phyloP scores from a whole-genome alignment of 1,140 invertebrate genomes.

The Rhynchophorus ferrugineus region DNA sequence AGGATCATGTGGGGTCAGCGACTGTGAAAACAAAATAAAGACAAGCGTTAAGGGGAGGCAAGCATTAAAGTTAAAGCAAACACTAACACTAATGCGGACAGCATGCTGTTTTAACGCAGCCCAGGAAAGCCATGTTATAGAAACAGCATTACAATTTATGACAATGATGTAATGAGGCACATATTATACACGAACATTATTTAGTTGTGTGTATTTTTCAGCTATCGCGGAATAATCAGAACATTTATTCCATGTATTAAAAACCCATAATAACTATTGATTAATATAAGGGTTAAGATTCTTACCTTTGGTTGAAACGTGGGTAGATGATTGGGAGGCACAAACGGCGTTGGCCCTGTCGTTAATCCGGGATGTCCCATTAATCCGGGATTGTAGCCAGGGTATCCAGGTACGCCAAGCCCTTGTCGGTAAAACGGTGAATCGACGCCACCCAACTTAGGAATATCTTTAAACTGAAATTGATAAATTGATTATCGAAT shows the following conservation, averaged over 20 bases:
- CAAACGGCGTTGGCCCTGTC: conserved; percentile 63
- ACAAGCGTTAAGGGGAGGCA: conserved; percentile 37
- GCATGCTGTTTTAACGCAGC: neutral
- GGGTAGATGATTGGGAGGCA: conserved; percentile 66
- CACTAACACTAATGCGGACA: conserved; percentile 3
- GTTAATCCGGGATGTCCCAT: conserved; percentile 63
- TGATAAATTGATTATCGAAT: too few relatives aligned
- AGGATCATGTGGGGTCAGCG: conserved; percentile 42
- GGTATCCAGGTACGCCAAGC: conserved; percentile 63
- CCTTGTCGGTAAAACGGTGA: conserved; percentile 70
- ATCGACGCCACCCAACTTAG: conserved; percentile 70
- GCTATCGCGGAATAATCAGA: too few relatives aligned
- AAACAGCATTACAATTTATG: neutral
- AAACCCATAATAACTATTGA: neutral
- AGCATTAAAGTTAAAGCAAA: conserved; percentile 4
- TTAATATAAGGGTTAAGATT: too few relatives aligned
- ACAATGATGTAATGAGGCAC: too few relatives aligned
- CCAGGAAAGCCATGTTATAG: neutral
- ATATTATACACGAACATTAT: too few relatives aligned
- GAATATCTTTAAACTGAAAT: conserved; percentile 79
- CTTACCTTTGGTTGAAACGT: conserved; percentile 87
- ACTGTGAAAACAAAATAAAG: conserved; percentile 41
- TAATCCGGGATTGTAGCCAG: conserved; percentile 72
- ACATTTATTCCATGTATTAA: too few relatives aligned
- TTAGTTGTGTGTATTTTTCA: too few relatives aligned